Evolutionary conservation across 2,888 invertebrate species (phyloP), one percentile per base, ranked within the genome.

Genomic region (Drosophila pseudotalamancana): DNA sequence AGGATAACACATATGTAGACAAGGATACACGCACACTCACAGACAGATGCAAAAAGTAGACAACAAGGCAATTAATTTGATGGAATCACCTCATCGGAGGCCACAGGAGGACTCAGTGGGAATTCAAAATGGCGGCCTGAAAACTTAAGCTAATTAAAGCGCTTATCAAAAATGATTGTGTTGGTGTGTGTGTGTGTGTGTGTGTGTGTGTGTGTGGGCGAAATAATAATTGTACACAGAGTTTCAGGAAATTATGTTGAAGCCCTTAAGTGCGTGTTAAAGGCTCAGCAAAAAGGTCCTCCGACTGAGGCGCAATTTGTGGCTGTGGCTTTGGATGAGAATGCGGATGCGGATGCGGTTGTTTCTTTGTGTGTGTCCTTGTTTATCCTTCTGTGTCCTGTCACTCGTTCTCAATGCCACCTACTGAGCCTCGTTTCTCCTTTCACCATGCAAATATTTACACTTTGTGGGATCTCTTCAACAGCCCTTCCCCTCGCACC

Each of bases 81-180:
- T 68, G 66, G 57, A 75, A 64, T 63, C 87, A 57, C 54, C 83
- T 64, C 63, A 51, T 57, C 49, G 39, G 54, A 40, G 56, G 53
- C 21, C 37, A 27, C 53, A 57, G 37, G 14, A 23, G 31, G 51
- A 18, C 45, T 34, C 70, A n/a, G 6, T 23, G 54, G 67, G 49
- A 59, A 53, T 56, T 31, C 51, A 55, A 71, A 78, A 66, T 64
- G 57, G 37, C 66, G 51, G 39, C 55, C 59, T 60, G 68, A 62
- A 69, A 82, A 63, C 68, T 79, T 67, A 55, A 75, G 84, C 72
- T 76, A 79, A 86, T 80, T 83, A 80, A 75, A 75, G 48, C 31
- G 40, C 72, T 66, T 68, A 53, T 59, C 68, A 53, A 53, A 50
- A 74, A 62, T 45, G 43, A 31, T 39, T 14, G 6, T 46, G 25